Percentiles rank a stretch among this genome's conserved stretches.
phyloP scores from a whole-genome alignment of 1,140 invertebrate species.

The Sycophaga agraensis region DNA sequence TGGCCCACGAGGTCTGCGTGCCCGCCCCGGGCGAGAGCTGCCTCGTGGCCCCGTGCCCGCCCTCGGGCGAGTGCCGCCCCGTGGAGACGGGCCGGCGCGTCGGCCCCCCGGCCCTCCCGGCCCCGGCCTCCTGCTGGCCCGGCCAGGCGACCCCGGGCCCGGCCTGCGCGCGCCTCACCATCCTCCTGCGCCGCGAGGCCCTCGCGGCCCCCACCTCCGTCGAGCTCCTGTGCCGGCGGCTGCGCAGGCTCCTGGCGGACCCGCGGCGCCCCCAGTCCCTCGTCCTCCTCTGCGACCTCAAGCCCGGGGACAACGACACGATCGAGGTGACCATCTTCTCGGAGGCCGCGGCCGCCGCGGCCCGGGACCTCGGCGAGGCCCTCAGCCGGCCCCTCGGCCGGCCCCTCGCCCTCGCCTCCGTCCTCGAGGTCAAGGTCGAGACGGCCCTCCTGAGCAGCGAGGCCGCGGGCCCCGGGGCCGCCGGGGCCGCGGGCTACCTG shows the following conservation, averaged over 20 bases:
- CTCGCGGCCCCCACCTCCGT: conserved; percentile 70
- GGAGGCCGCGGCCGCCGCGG: conserved; percentile 65
- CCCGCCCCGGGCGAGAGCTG: conserved; percentile 75
- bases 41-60: conserved; percentile 72
- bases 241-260: conserved; percentile 69
- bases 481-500: conserved; percentile 57
- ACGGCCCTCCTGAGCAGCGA: conserved; percentile 65
- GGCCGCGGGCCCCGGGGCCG: conserved; percentile 54
- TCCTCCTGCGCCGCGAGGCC: conserved; percentile 69
- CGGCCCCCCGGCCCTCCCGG: conserved; percentile 72
- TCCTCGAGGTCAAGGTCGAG: conserved; percentile 79
- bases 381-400: conserved; percentile 67
- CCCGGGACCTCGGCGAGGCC: conserved; percentile 68
- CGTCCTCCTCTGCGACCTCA: conserved; percentile 79
- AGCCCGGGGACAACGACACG: conserved; percentile 75
- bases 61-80: conserved; percentile 80
- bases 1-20: conserved; percentile 70
- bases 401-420: conserved; percentile 66
- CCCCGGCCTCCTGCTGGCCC: conserved; percentile 77
- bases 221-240: conserved; percentile 68
- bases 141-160: conserved; percentile 63
- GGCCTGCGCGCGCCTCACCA: conserved; percentile 73
- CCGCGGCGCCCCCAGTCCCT: conserved; percentile 62
- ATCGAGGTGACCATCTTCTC: conserved; percentile 79
- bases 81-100: conserved; percentile 73